Evolutionary conservation across 1,140 invertebrate species (phyloP).

Genomic region (Drosophila parvula): DNA sequence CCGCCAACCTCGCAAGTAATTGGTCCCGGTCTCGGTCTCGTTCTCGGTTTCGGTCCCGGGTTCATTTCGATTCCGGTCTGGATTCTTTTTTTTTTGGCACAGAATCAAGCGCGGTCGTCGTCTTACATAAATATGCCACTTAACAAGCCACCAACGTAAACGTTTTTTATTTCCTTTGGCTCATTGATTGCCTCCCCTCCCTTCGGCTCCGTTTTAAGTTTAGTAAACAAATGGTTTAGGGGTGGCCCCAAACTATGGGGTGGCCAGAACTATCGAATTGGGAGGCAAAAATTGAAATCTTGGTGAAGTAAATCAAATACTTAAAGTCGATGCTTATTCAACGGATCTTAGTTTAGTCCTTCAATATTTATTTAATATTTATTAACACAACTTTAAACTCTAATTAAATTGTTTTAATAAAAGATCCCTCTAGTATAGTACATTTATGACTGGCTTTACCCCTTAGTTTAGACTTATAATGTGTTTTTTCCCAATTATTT

Average conservation of each 20-base stretch:
- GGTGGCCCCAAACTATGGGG: conserved; percentile 9
- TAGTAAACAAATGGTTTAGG: conserved; percentile 42
- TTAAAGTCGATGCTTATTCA: conserved; percentile 20
- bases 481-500: too few relatives aligned
- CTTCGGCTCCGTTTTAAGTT: not conserved
- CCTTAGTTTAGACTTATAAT: too few relatives aligned
- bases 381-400: too few relatives aligned
- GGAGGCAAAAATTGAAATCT: conserved; percentile 29
- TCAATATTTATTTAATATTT: not conserved
- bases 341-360: not conserved
- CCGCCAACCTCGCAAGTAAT: conserved; percentile 56
- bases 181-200: conserved; percentile 42
- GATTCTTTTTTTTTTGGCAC: conserved; percentile 50
- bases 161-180: conserved; percentile 43
- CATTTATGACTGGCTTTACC: too few relatives aligned
- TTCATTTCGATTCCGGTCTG: conserved; percentile 54
- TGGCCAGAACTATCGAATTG: conserved; percentile 14
- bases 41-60: not conserved
- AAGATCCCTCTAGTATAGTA: too few relatives aligned
- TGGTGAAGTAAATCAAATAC: conserved; percentile 3
- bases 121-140: conserved; percentile 75
- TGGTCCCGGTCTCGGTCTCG: conserved; percentile 30
- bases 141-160: conserved; percentile 65
- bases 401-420: too few relatives aligned
- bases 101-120: conserved; percentile 45